These are phyloP conservation scores for Burhinus bistriatus DNA, from an alignment of 2,113 vertebrate species.

Conservation along the genomic window DNA sequence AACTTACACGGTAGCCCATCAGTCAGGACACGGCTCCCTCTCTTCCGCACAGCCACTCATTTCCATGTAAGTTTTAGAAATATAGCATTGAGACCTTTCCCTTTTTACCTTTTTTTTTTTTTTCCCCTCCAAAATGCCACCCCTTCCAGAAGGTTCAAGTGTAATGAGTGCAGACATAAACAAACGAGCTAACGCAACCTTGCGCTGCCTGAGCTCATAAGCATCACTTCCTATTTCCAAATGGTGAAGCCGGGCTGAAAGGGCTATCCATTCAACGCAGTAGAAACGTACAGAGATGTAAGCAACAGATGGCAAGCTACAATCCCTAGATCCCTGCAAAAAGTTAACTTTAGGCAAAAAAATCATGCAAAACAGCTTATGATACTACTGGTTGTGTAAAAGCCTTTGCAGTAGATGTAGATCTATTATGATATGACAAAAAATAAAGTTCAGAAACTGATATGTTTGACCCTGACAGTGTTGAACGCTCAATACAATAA, in stretches of 20 bases:
- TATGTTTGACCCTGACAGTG: background rate
- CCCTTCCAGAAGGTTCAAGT: background rate
- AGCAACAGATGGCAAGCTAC: slow-evolving; percentile 12
- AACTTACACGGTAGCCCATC: background rate
- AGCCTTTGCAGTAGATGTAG: background rate
- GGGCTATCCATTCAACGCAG: background rate
- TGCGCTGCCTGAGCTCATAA: background rate
- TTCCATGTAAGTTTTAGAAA: background rate
- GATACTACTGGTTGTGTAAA: background rate
- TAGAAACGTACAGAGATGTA: background rate
- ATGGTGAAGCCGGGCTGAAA: background rate
- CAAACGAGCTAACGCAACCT: background rate
- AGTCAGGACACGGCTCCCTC: background rate
- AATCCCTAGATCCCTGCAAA: background rate
- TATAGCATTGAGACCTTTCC: accelerated
- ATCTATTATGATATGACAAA: background rate
- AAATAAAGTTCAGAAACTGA: background rate
- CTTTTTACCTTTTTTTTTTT: background rate
- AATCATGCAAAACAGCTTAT: background rate
- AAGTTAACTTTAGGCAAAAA: background rate
- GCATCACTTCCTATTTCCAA: background rate
- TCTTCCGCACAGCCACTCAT: background rate
- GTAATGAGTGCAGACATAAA: background rate
- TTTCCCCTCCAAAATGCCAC: background rate
- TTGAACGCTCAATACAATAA: background rate